Evolutionary conservation across 1,140 invertebrate species (phyloP).

Genomic region (Trichoplusia ni): DNA sequence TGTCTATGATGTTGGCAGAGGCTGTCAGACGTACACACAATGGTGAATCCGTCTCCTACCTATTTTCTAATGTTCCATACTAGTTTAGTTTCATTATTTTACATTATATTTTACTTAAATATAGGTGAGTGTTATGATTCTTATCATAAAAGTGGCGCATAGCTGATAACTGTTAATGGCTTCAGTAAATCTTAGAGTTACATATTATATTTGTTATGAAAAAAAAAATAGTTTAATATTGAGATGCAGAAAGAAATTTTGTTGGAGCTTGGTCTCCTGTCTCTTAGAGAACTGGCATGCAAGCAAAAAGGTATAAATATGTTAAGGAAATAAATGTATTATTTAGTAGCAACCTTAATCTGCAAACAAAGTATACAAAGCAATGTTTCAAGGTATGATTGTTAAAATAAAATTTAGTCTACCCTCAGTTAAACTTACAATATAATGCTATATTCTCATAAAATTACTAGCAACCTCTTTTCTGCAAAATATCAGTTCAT

Average conservation of each 20-base stretch:
- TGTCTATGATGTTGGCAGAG: conserved; percentile 99
- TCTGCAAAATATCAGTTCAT: conserved; percentile 11
- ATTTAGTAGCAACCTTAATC: neutral
- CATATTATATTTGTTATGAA: conserved; percentile 21
- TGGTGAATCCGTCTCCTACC: conserved; percentile 97
- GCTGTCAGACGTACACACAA: conserved; percentile 98
- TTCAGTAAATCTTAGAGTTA: conserved; percentile 14
- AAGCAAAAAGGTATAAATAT: conserved; percentile 17
- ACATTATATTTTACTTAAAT: conserved; percentile 46
- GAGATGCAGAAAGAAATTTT: neutral
- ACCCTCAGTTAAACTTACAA: conserved; percentile 1
- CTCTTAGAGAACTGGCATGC: neutral
- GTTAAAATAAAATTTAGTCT: neutral
- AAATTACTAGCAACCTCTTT: neutral
- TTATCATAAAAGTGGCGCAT: conserved; percentile 9
- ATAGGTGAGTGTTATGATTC: conserved; percentile 38
- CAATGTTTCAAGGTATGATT: neutral
- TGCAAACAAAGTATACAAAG: neutral
- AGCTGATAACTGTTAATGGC: conserved; percentile 13
- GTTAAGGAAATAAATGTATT: conserved; percentile 12
- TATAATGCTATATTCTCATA: neutral
- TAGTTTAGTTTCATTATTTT: conserved; percentile 68
- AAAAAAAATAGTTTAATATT: conserved; percentile 7
- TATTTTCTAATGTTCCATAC: conserved; percentile 97
- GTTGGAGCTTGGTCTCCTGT: neutral